Conservation (phyloP, 1,140 invertebrate genomes). For the Chrysopa pallens region DNA sequence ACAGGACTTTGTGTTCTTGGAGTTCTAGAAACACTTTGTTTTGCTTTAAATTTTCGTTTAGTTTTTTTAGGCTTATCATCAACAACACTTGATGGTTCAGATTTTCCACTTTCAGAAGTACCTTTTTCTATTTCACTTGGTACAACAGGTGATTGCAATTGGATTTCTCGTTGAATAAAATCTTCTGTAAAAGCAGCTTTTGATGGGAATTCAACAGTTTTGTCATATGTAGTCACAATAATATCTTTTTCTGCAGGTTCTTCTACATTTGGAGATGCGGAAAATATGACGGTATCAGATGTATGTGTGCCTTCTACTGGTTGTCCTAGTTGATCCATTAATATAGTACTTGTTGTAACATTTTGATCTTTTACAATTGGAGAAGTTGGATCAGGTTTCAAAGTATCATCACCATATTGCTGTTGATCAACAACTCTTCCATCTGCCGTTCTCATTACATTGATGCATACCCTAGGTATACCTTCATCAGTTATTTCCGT, state of each 20-base stretch:
- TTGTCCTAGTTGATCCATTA: background rate
- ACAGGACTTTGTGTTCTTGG: conserved; percentile 2
- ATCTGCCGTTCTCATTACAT: conserved; percentile 38
- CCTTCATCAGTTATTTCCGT: conserved; percentile 58
- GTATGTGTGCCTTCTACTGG: conserved; percentile 9
- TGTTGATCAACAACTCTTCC: conserved; percentile 27
- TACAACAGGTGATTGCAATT: background rate
- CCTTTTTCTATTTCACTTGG: conserved; percentile 1
- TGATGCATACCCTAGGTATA: conserved; percentile 53
- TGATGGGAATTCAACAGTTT: background rate
- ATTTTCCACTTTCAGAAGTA: background rate
- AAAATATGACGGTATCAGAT: conserved; percentile 5
- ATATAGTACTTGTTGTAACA: background rate
- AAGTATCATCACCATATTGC: conserved; percentile 22
- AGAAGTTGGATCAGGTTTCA: conserved; percentile 10
- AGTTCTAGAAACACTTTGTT: background rate
- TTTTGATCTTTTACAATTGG: background rate
- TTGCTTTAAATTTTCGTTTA: background rate
- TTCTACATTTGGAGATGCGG: conserved; percentile 1
- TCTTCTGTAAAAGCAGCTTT: too few relatives aligned
- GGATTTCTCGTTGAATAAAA: too few relatives aligned
- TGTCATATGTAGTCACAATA: conserved; percentile 5
- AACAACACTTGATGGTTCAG: background rate
- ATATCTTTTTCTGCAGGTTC: conserved; percentile 8
- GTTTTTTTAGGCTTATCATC: background rate